phyloP scores from a whole-genome alignment of 2,888 invertebrate genomes.

The Malthinus flaveolus region DNA sequence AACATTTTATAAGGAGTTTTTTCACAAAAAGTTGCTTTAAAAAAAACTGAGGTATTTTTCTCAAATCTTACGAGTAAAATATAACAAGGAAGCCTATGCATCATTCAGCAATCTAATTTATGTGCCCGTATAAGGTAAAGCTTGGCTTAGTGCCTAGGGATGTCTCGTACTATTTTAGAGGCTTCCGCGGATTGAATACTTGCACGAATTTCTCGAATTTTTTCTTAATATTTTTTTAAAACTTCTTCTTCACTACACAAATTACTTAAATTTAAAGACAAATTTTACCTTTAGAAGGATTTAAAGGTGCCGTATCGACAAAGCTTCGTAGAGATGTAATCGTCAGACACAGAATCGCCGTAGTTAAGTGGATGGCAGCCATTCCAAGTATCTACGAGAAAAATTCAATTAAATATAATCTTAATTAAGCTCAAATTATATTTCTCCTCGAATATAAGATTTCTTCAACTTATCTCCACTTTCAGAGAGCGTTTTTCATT shows the following conservation, averaged over 20 bases:
- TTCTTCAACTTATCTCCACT: too few species aligned
- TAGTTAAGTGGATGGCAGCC: conserved; percentile 14
- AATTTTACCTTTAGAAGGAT: conserved; percentile 13
- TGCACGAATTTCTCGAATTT: conserved; percentile 8
- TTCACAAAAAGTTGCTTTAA: too few species aligned
- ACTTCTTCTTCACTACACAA: background rate
- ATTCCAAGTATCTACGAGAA: conserved; percentile 13
- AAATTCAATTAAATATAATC: background rate
- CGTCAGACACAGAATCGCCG: conserved; percentile 12
- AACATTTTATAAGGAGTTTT: too few species aligned
- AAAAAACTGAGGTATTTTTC: too few species aligned
- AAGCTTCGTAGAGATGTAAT: conserved; percentile 15
- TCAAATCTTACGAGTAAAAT: background rate
- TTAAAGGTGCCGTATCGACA: conserved; percentile 17
- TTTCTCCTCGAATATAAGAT: too few species aligned
- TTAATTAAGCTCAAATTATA: background rate
- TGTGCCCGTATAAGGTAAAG: background rate
- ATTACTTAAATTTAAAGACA: background rate
- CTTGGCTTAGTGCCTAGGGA: conserved; percentile 7
- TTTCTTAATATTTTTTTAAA: background rate
- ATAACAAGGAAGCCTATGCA: conserved; percentile 10
- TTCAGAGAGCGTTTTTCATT: too few species aligned
- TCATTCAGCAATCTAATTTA: conserved; percentile 15
- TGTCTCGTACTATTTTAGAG: conserved; percentile 10
- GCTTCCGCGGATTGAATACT: conserved; percentile 13